phyloP scores from a whole-genome alignment of 2,888 invertebrate species.

The Lasioglossum leucozonium region DNA sequence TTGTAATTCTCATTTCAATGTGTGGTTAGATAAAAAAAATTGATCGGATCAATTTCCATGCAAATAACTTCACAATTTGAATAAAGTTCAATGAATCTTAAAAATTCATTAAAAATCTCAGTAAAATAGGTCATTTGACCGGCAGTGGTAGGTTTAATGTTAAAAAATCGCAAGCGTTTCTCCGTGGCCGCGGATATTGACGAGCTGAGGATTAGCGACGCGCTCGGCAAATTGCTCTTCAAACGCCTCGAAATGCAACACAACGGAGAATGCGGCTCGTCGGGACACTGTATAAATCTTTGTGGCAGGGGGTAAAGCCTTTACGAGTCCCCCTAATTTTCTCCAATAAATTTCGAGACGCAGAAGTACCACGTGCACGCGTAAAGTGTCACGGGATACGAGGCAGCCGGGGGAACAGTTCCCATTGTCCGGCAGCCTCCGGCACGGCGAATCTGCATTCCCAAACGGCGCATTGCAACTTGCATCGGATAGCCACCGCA shows the following conservation, averaged over 20 bases:
- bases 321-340: slow-evolving; percentile 21
- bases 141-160: too few relatives aligned
- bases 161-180: too few relatives aligned
- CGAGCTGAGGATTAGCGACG: not conserved
- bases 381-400: slow-evolving; percentile 40
- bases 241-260: not conserved
- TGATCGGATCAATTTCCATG: too few relatives aligned
- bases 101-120: too few relatives aligned
- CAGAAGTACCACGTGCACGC: slow-evolving; percentile 12
- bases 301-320: not conserved
- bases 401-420: slow-evolving; percentile 7
- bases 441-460: slow-evolving; percentile 39
- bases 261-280: not conserved
- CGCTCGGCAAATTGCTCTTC: not conserved
- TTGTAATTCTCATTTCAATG: too few relatives aligned
- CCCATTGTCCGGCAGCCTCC: slow-evolving; percentile 36
- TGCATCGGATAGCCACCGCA: slow-evolving; percentile 29
- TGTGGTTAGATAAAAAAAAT: too few relatives aligned
- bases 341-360: slow-evolving; percentile 13
- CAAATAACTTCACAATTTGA: too few relatives aligned
- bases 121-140: too few relatives aligned
- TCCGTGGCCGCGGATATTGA: not conserved
- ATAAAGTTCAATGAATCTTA: too few relatives aligned
- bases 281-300: slow-evolving; percentile 11
- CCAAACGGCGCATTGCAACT: slow-evolving; percentile 30